Conservation (phyloP, 2,113 vertebrate species). For the Leptocoma aspasia region DNA sequence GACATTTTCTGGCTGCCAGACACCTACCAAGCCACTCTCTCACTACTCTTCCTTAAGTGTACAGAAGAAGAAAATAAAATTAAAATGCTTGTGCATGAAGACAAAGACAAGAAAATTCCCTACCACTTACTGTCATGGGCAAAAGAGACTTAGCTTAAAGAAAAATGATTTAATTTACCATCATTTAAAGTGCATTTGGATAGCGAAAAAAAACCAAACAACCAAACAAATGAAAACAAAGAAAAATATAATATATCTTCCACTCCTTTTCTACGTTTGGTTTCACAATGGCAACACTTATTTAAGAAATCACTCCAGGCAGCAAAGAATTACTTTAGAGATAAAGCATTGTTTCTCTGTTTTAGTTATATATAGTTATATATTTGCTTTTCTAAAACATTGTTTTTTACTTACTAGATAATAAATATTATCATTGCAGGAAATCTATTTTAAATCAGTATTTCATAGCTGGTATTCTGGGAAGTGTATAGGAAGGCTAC, state of each 20-base stretch:
- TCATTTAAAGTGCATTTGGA: not conserved
- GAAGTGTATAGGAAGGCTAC: not conserved
- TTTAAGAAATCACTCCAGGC: not conserved
- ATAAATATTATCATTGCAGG: not conserved
- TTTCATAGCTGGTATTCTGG: not conserved
- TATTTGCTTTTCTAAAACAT: not conserved
- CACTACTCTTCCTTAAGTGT: not conserved
- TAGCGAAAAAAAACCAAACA: not conserved
- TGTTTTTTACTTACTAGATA: not conserved
- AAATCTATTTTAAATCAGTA: not conserved
- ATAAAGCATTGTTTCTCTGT: not conserved
- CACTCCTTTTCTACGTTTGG: not conserved
- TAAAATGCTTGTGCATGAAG: not conserved
- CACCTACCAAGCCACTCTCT: not conserved
- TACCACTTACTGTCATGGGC: not conserved
- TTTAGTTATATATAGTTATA: not conserved
- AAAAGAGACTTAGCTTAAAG: not conserved
- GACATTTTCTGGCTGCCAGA: not conserved
- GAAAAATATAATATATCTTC: rapidly evolving
- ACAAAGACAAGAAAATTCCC: not conserved
- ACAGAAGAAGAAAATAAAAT: not conserved
- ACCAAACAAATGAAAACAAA: not conserved
- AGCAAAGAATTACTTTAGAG: not conserved
- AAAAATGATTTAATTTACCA: not conserved
- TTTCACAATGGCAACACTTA: not conserved